Base-by-base conservation (phyloP, 2,797 vertebrate genomes). In the Acropternis orthonyx region DNA sequence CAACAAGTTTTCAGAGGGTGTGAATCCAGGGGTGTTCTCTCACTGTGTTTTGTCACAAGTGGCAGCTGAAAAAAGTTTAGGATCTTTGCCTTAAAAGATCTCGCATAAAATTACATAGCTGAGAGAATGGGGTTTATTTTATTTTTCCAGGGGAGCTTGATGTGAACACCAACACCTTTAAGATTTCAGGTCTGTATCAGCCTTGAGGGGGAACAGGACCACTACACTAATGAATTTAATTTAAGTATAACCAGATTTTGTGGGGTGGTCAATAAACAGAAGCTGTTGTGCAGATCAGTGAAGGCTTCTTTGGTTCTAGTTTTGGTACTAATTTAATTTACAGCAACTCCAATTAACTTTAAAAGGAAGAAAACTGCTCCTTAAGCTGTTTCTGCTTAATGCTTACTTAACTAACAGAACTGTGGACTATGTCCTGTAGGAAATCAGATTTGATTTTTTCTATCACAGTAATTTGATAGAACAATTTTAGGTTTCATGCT, bases 321-420 rank as follows among this genome's bases (percentile, higher is more conserved):
- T 95, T 86, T 91, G n/a, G 28, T 73, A 23, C 37, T 74, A 34
- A 93, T 80, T 92, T 87, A 3, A 48, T 93, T 95, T 74, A 72
- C n/a, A 46, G 36, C 16, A 88, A 73, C 5, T 62, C 30, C 52
- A 93, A 36, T 76, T 56, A 89, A 84, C 56, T 92, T 93, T 54
- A 71, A 69, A 82, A 87, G n/a, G 41, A 88, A 81, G 36, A 85
- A 89, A 46, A 2, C 14, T 68, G 37, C 75, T 74, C 41, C 44
- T 73, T 67, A 62, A 88, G 56, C 41, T 74, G 34, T 46, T 87
- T 58, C 26, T 77, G 20, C 46, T 86, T 83, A 77, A 71, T 36
- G 5, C 10, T 59, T 14, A 9, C 19, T 89, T 52, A 77, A 51
- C 15, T 77, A 79, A 36, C 1, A 6, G 48, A 94, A 44, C 51